Base-by-base conservation (phyloP, 2,888 invertebrate genomes). In the Drosophila leonis region DNA sequence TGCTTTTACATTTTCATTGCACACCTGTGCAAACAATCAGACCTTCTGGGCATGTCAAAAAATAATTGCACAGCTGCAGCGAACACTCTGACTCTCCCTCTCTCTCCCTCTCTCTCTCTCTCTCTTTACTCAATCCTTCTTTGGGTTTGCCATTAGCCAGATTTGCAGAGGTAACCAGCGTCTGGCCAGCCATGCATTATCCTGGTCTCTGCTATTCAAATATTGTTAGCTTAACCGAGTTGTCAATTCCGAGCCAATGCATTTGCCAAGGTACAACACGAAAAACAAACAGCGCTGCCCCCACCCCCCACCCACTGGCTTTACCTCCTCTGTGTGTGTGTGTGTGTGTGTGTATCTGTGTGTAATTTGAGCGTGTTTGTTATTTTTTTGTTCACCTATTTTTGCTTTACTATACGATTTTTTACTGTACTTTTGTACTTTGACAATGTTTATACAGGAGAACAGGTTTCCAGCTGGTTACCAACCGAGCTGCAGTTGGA, bases 201-300 rank as follows among this genome's bases (percentile, higher is more conserved):
- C 72, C 65, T 72, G 72, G 73, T 61, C 56, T 71, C 56, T 71
- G 49, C 85, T 81, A 82, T 82, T 80, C 82, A 85, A 82, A 82
- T 85, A 82, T 85, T 82, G 82, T 82, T 82, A 83, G 82, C 78
- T 82, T 82, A 85, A 85, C 85, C 85, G 80, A 82, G 80, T 85
- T 82, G 85, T 85, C 82, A 82, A 72, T 82, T 85, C 82, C 85
- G 52, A 85, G 82, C 83, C 85, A 82, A 82, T 82, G 82, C 79
- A 75, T 81, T 83, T 67, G 62, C 69, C 70, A 68, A 68, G 56
- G 49, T 70, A 54, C 63, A 65, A 62, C 77, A 73, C 65, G 71
- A 82, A 84, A 82, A 71, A 67, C 85, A 84, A 82, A 84, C 85
- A 82, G 52, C 67, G 65, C 65, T n/a, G n/a, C 51, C 37, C 20